Conservation (phyloP, 2,797 vertebrate species). For the Chiroxiphia lanceolata region DNA sequence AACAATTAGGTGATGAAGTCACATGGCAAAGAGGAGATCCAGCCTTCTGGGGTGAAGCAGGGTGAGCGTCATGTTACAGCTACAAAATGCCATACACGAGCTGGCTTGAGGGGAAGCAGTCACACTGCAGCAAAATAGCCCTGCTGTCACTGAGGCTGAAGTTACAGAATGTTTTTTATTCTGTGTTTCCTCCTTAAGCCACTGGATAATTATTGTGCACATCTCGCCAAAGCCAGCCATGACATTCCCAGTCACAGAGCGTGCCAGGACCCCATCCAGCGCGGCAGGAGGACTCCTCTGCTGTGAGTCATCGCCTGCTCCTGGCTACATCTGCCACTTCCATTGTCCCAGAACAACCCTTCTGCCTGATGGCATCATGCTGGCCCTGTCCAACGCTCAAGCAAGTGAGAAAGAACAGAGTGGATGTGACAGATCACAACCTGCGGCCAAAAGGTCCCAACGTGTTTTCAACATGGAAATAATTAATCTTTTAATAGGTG, state of each 20-base stretch:
- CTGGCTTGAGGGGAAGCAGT: neutral
- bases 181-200: neutral
- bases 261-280: neutral
- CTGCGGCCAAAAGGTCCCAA: neutral
- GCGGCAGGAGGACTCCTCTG: neutral
- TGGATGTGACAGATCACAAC: neutral
- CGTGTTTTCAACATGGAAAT: neutral
- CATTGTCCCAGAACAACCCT: constrained; percentile 18
- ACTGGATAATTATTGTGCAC: neutral
- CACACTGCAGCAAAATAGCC: neutral
- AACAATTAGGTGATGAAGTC: neutral
- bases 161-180: neutral
- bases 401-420: neutral
- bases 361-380: neutral
- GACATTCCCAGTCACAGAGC: neutral
- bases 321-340: neutral
- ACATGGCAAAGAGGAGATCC: neutral
- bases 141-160: neutral
- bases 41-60: constrained; percentile 5
- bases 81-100: neutral
- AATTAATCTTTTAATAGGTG: neutral
- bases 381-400: neutral
- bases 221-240: neutral
- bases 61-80: neutral
- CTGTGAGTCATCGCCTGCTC: constrained; percentile 22